Evolutionary conservation across 2,888 invertebrate genomes (phyloP).

Genomic region (Dicycla oo): DNA sequence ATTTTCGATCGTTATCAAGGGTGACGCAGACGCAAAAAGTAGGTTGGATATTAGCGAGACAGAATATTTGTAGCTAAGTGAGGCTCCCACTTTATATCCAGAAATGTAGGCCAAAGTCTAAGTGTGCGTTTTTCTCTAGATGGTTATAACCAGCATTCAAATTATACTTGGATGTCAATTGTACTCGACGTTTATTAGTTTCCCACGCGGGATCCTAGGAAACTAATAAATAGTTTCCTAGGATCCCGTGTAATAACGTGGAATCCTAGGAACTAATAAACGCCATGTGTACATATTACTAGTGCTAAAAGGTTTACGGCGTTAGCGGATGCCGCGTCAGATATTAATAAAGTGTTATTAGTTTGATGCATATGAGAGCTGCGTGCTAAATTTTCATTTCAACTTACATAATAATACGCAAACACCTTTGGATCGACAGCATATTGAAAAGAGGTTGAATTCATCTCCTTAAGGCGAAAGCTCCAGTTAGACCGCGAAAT

Average conservation of each 20-base stretch:
- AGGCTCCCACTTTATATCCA: conserved; percentile 2
- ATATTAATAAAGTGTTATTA: conserved; percentile 10
- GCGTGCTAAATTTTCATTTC: neutral
- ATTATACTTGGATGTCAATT: conserved; percentile 16
- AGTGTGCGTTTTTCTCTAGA: neutral
- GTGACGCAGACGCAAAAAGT: conserved; percentile 14
- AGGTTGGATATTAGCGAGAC: conserved; percentile 22
- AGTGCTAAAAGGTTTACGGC: conserved; percentile 31
- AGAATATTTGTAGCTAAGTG: conserved; percentile 21
- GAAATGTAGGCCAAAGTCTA: conserved; percentile 9
- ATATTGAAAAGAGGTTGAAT: neutral
- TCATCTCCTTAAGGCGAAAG: neutral
- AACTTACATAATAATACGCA: neutral
- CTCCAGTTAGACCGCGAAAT: too few species aligned
- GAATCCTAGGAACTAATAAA: conserved; percentile 16
- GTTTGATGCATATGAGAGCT: neutral
- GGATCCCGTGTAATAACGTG: conserved; percentile 2
- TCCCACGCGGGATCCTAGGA: too few species aligned
- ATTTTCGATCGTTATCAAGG: conserved; percentile 30
- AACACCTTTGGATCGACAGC: neutral
- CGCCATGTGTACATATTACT: neutral
- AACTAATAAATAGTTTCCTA: too few species aligned
- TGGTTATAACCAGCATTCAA: conserved; percentile 11
- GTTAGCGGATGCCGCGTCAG: neutral
- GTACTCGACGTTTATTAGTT: conserved; percentile 7